Evolutionary conservation across 2,888 invertebrate species (phyloP).

Genomic region (Nemapogon koenigi): DNA sequence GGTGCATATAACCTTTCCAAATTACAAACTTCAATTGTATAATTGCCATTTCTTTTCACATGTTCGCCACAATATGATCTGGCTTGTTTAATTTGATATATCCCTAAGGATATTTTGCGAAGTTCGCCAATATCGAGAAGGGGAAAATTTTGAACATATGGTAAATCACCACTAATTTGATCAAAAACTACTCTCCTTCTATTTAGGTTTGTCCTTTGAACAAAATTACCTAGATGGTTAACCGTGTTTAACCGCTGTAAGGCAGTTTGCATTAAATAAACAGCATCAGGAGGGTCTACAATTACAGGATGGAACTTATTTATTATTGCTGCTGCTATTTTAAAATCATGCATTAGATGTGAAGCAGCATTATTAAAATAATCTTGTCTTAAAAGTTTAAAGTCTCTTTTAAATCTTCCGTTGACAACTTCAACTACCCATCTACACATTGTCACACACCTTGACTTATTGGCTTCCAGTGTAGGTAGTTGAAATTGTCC

Average conservation of each 20-base stretch:
- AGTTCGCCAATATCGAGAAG: background rate
- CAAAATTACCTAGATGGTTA: background rate
- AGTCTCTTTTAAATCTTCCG: conserved; percentile 16
- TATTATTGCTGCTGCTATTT: conserved; percentile 16
- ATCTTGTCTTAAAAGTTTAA: conserved; percentile 14
- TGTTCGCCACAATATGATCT: background rate
- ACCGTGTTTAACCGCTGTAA: background rate
- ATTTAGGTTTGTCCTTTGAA: background rate
- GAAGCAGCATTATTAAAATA: conserved; percentile 14
- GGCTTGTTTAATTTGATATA: conserved; percentile 1
- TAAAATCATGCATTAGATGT: conserved; percentile 14
- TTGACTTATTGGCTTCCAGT: conserved; percentile 13
- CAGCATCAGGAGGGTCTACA: background rate
- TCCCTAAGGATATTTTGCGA: background rate
- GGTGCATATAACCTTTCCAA: too few relatives aligned
- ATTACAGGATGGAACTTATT: conserved; percentile 12
- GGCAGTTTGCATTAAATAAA: background rate
- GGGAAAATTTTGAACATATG: background rate
- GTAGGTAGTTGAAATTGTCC: conserved; percentile 6
- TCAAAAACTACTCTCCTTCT: background rate
- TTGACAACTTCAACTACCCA: conserved; percentile 18
- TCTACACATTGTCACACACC: conserved; percentile 14
- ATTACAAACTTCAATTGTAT: too few relatives aligned
- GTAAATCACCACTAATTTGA: background rate
- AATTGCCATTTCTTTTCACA: too few relatives aligned